Evolutionary conservation across 2,888 invertebrate genomes (phyloP).

Genomic region (Papilio demoleus): DNA sequence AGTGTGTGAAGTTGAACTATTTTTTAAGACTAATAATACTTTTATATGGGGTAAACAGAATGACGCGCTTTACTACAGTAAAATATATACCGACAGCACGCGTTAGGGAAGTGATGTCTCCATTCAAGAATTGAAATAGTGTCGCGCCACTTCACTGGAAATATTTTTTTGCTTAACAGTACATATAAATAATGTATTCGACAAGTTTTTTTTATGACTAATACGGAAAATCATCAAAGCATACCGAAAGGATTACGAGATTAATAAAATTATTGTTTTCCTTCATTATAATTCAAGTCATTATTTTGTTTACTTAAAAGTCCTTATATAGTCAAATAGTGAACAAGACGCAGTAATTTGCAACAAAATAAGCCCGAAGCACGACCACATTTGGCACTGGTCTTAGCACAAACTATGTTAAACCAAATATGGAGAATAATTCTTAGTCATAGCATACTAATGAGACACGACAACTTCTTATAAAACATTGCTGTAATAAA

Average conservation of each 20-base stretch:
- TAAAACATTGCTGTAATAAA: background rate
- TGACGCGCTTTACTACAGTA: too few relatives aligned
- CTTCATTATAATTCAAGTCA: background rate
- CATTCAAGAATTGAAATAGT: too few relatives aligned
- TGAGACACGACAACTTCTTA: slow-evolving; percentile 33
- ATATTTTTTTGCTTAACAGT: too few relatives aligned
- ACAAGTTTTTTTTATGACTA: background rate
- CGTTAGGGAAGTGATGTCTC: too few relatives aligned
- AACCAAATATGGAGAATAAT: slow-evolving; percentile 8
- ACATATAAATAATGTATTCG: background rate
- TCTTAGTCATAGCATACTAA: slow-evolving; percentile 5
- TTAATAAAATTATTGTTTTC: slow-evolving; percentile 13
- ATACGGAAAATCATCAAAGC: background rate
- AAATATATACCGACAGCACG: too few relatives aligned
- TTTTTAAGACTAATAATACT: too few relatives aligned
- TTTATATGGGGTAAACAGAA: too few relatives aligned
- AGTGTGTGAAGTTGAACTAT: too few relatives aligned
- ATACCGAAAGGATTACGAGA: slow-evolving; percentile 17
- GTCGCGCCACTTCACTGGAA: too few relatives aligned
- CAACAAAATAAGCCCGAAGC: background rate
- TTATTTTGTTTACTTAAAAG: background rate
- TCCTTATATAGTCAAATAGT: slow-evolving; percentile 15
- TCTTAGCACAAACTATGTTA: slow-evolving; percentile 17
- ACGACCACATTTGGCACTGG: slow-evolving; percentile 19
- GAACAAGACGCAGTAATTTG: slow-evolving; percentile 3